Base-by-base conservation (phyloP, 2,888 invertebrate genomes). In the Gasteruption jaculator region DNA sequence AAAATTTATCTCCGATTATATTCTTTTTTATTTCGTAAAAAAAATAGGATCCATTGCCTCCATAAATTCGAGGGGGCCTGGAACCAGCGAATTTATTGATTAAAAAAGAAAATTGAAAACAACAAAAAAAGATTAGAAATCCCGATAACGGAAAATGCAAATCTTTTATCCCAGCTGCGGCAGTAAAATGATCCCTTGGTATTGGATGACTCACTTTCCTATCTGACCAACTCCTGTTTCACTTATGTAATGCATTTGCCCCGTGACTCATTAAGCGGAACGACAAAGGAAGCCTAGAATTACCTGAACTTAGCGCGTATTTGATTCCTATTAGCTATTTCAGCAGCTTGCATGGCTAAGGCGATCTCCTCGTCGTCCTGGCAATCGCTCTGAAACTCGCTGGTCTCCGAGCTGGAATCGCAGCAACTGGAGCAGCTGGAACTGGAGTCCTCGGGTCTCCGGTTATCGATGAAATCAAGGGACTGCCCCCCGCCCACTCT, bases 321-420 rank as follows among this genome's bases (percentile, higher is more conserved):
- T 64, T 88, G 86, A 61, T 84, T 84, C 32, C 86, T 74, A 29
- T 83, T 85, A 0, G 86, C 87, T 20, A 87, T 74, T 68, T 91
- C 89, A 6, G 89, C 89, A 5, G 89, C 90, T 62, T 88, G 87
- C 66, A 91, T 75, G 2, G 91, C 91, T 36, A 90, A 71, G 0
- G 90, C 89, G 32, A 91, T 88, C 64, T 91, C 90, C 57, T 89
- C 89, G 57, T 90, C 89, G 62, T 90, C 90, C 35, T 85, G 87
- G 52, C 85, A 86, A 50, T 86, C 88, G 22, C 88, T 85, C 51
- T 82, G 82, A 60, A 81, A 84, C 21, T 83, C 83, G 12, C 85
- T 84, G 0, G 85, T 84, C 50, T 80, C 80, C 3, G 71, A 73
- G 41, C 70, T 71, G 1, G 68, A 68, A 16, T 69, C 69, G 34